phyloP scores from a whole-genome alignment of 2,888 invertebrate genomes.

The Mystacides longicornis region DNA sequence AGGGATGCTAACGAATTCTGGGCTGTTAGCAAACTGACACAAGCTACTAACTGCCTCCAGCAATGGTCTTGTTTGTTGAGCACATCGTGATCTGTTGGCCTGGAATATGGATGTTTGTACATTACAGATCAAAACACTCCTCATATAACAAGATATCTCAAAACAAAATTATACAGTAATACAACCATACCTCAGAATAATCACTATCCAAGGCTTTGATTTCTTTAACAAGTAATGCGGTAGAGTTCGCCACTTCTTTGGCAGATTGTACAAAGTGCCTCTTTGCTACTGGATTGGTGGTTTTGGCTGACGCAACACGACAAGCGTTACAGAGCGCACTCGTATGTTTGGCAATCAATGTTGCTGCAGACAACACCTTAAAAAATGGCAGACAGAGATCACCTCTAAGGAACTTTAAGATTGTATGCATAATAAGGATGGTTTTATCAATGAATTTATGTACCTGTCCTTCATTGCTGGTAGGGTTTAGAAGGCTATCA shows the following conservation, averaged over 20 bases:
- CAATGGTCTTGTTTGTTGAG: conserved; percentile 75
- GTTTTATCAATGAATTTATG: not conserved
- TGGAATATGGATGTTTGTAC: too few species aligned
- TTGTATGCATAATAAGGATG: not conserved
- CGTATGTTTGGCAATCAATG: conserved; percentile 93
- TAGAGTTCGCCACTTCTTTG: conserved; percentile 94
- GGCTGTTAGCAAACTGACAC: conserved; percentile 86
- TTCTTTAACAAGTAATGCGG: conserved; percentile 87
- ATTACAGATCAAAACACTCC: not conserved
- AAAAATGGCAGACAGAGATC: not conserved
- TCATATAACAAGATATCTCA: not conserved
- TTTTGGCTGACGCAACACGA: conserved; percentile 84
- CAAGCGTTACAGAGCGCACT: conserved; percentile 94
- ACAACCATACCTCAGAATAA: conserved; percentile 56
- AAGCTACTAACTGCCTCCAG: conserved; percentile 86
- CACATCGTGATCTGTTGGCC: conserved; percentile 64
- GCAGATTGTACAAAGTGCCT: conserved; percentile 96
- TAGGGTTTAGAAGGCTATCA: conserved; percentile 60
- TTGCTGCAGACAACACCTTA: conserved; percentile 81
- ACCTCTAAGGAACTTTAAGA: not conserved
- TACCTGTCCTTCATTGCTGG: conserved; percentile 68
- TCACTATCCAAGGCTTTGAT: conserved; percentile 86
- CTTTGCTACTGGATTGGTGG: conserved; percentile 85
- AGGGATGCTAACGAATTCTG: conserved; percentile 89
- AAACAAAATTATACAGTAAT: not conserved